These are phyloP conservation scores for Chiloscyllium punctatum DNA, from an alignment of 2,797 vertebrate genomes.

Conservation along the genomic window DNA sequence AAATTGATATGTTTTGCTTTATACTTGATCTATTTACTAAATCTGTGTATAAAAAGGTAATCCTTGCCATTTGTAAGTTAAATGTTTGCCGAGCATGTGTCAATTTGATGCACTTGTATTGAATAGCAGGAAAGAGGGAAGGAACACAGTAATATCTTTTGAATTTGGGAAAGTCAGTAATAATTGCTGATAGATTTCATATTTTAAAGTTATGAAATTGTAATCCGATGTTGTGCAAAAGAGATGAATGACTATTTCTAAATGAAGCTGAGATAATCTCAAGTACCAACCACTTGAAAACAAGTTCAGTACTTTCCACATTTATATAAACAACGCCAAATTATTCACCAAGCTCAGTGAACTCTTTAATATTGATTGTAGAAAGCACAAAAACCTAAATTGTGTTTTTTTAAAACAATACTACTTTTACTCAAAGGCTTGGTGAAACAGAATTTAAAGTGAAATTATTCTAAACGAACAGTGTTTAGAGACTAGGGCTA, in stretches of 20 bases:
- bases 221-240: background rate
- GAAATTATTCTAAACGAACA: background rate
- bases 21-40: conserved; percentile 27
- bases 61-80: background rate
- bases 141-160: background rate
- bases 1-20: conserved; percentile 32
- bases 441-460: background rate
- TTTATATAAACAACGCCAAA: background rate
- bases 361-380: background rate
- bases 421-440: background rate
- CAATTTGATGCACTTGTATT: background rate
- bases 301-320: background rate
- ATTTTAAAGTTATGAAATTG: background rate
- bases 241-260: background rate
- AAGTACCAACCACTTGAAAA: background rate
- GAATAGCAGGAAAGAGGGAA: conserved; percentile 9
- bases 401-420: background rate
- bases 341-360: background rate
- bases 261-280: background rate
- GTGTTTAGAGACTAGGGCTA: background rate
- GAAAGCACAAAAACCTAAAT: background rate
- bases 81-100: background rate
- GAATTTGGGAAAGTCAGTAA: conserved; percentile 6
- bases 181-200: background rate
- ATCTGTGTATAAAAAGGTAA: conserved; percentile 28